Conservation (phyloP, 2,888 invertebrate species). For the Tetranychus piercei region DNA sequence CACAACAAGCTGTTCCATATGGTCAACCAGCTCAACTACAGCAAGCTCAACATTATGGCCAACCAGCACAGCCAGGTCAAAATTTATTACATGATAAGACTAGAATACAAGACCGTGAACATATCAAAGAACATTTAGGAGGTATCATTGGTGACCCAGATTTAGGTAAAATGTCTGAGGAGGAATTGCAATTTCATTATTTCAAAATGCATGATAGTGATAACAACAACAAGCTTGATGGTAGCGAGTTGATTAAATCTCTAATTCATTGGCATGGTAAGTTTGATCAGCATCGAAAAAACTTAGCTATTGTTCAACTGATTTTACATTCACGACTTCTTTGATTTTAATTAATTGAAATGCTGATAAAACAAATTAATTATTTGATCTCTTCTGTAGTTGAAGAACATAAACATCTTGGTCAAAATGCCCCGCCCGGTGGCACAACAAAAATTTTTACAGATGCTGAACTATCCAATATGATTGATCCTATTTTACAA, state of each 20-base stretch:
- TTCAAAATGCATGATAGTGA: conserved; percentile 97
- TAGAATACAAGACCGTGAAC: conserved; percentile 29
- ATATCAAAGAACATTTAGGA: conserved; percentile 19
- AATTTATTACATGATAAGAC: conserved; percentile 27
- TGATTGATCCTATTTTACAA: conserved; percentile 75
- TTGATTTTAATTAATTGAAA: background rate
- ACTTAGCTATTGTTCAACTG: too few relatives aligned
- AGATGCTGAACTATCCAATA: conserved; percentile 60
- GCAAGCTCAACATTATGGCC: conserved; percentile 10
- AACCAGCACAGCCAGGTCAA: conserved; percentile 11
- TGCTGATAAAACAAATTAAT: background rate
- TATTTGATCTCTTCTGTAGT: conserved; percentile 15
- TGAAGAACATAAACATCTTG: conserved; percentile 26
- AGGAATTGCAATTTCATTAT: conserved; percentile 87
- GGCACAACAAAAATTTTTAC: conserved; percentile 51
- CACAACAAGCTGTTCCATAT: background rate
- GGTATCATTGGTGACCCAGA: conserved; percentile 55
- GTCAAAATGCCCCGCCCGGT: conserved; percentile 20
- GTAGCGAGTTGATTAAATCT: conserved; percentile 84
- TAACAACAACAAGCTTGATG: conserved; percentile 84
- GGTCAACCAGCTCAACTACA: background rate
- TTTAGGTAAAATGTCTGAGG: conserved; percentile 80
- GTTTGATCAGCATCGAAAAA: background rate
- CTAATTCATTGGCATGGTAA: conserved; percentile 78
- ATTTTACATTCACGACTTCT: too few relatives aligned